Conservation (phyloP, 2,888 invertebrate species). For the Agrotis exclamationis region DNA sequence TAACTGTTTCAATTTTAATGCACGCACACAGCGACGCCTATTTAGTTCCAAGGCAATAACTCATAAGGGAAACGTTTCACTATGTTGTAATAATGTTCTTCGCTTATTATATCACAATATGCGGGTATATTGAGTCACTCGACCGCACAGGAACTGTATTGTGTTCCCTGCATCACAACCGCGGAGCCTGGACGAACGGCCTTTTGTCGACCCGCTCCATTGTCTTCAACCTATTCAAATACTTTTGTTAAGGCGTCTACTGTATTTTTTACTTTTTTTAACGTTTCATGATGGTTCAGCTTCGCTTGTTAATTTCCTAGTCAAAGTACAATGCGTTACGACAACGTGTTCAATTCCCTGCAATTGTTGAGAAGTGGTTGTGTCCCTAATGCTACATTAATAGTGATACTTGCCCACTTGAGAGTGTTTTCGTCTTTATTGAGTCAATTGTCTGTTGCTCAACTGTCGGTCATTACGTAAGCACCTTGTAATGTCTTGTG, state of each 20-base stretch:
- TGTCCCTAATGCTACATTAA: conserved; percentile 82
- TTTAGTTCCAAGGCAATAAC: conserved; percentile 51
- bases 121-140: conserved; percentile 83
- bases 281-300: conserved; percentile 73
- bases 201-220: conserved; percentile 84
- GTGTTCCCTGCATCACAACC: conserved; percentile 80
- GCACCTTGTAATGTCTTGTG: conserved; percentile 79
- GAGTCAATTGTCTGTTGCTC: conserved; percentile 87
- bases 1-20: conserved; percentile 53
- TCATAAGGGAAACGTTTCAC: conserved; percentile 58
- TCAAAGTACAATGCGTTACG: conserved; percentile 67
- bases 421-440: conserved; percentile 85
- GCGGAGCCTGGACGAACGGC: conserved; percentile 79
- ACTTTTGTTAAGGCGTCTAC: conserved; percentile 78
- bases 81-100: conserved; percentile 63
- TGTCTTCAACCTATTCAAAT: conserved; percentile 84
- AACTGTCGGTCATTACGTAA: conserved; percentile 83
- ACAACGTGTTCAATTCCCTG: conserved; percentile 66
- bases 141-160: conserved; percentile 86
- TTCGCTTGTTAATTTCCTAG: conserved; percentile 69
- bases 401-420: conserved; percentile 82
- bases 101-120: conserved; percentile 73
- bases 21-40: conserved; percentile 25
- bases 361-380: conserved; percentile 71
- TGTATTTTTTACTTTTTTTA: conserved; percentile 72